Evolutionary conservation across 2,888 invertebrate species (phyloP), one percentile per base, ranked within the genome.

Genomic region (Cyclophora punctaria): DNA sequence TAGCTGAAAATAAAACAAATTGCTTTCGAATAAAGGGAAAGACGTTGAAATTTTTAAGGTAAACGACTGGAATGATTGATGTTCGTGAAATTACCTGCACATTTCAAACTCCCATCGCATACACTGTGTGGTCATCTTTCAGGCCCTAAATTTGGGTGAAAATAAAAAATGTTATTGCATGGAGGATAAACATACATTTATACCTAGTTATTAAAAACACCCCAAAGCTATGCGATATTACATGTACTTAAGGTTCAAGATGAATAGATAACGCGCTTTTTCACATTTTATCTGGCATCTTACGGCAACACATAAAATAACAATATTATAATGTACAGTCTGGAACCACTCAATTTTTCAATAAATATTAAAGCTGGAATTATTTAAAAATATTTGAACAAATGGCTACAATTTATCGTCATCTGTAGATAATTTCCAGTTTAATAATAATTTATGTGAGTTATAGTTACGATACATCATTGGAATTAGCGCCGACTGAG

Each of bases 11-110:
- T 77, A 73, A 71, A 71, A 75, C 58, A 72, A 79, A 78, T 78
- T 78, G 77, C 77, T 69, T 75, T 73, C 42, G 41, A 80, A 78
- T 78, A 75, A 79, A 74, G 73, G 71, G 69, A 74, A 69, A 74
- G 71, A 80, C 75, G 78, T 76, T 68, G 67, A 81, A 75, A 79
- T 77, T 79, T 83, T 74, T 65, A 73, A 75, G 71, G 75, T 77
- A 80, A 82, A 80, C 74, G 83, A 81, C 78, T 74, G 62, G 73
- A 72, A 75, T 85, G 86, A 86, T 86, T 84, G 86, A 86, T 86
- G 86, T 72, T 69, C 73, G 62, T 73, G 70, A 78, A 83, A 81
- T 81, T 80, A 80, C 52, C 50, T 46, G 52, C 75, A 71, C 72
- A 71, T 66, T 69, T 71, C 71, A 72, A 76, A 76, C 75, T 76